A percentile compares a stretch with the other conserved stretches of the same genome.
phyloP scores from a whole-genome alignment of 2,888 invertebrate genomes.

The Dione vanillae region DNA sequence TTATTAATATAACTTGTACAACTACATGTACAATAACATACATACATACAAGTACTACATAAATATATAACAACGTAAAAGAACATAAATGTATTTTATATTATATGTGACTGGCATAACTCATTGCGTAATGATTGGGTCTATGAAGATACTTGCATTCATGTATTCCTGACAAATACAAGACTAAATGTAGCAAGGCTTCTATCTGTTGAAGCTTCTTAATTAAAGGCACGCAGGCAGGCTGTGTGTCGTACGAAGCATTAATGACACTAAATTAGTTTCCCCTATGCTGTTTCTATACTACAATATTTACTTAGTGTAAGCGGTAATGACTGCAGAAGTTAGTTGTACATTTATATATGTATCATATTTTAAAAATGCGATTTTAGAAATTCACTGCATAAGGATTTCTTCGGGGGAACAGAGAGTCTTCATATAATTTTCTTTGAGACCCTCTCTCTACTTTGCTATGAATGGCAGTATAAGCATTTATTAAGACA shows the following conservation, averaged over 20 bases:
- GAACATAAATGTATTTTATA: constrained; percentile 17
- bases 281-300: neutral
- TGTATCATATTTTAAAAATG: neutral
- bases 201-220: constrained; percentile 23
- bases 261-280: constrained; percentile 13
- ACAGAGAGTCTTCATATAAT: no score
- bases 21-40: no score
- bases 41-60: neutral
- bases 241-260: constrained; percentile 13
- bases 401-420: no score
- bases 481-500: neutral
- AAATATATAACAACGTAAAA: neutral
- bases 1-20: no score
- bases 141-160: neutral
- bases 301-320: neutral
- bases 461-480: no score
- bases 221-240: constrained; percentile 31
- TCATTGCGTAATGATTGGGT: constrained; percentile 5
- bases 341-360: neutral
- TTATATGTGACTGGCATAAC: constrained; percentile 18
- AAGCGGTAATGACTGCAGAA: neutral
- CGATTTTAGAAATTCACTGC: neutral
- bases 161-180: constrained; percentile 2
- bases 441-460: no score
- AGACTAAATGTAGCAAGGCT: constrained; percentile 8